Evolutionary conservation across 1,140 invertebrate genomes (phyloP).

Genomic region (Diabrotica virgifera): DNA sequence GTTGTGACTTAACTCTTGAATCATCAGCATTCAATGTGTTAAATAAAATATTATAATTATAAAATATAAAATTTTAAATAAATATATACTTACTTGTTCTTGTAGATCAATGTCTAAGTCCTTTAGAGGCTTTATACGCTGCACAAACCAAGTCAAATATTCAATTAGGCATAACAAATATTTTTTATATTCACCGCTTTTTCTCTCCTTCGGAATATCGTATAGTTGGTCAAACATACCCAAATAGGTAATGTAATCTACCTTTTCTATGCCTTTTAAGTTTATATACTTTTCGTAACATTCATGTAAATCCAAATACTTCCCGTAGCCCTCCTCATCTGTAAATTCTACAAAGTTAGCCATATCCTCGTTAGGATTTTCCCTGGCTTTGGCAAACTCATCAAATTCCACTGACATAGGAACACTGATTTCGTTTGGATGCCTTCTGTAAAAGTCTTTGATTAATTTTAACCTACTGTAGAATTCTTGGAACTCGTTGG

Average conservation of each 20-base stretch:
- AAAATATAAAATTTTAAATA: too few relatives aligned
- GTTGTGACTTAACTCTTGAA: too few relatives aligned
- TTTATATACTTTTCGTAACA: slow-evolving; percentile 96
- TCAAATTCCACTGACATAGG: slow-evolving; percentile 98
- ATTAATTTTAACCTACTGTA: slow-evolving; percentile 90
- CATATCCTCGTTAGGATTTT: slow-evolving; percentile 81
- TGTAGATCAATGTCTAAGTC: slow-evolving; percentile 81
- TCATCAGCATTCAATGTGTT: too few relatives aligned
- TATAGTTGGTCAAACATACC: slow-evolving; percentile 93
- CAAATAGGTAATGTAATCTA: slow-evolving; percentile 95
- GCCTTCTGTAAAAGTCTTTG: slow-evolving; percentile 93
- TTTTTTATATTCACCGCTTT: slow-evolving; percentile 88
- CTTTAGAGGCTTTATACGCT: slow-evolving; percentile 85
- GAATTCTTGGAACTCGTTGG: slow-evolving; percentile 98
- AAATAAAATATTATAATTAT: too few relatives aligned
- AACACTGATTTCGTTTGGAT: slow-evolving; percentile 89
- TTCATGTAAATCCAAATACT: slow-evolving; percentile 97
- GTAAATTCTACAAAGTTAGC: slow-evolving; percentile 88
- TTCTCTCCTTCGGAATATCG: slow-evolving; percentile 92
- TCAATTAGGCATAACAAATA: slow-evolving; percentile 83
- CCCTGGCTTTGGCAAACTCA: slow-evolving; percentile 84
- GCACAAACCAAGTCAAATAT: slow-evolving; percentile 85
- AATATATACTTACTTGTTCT: slow-evolving; percentile 57
- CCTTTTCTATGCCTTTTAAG: slow-evolving; percentile 94
- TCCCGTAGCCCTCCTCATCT: slow-evolving; percentile 99